Evolutionary conservation across 1,140 invertebrate species (phyloP).

Genomic region (Heliconius himera): DNA sequence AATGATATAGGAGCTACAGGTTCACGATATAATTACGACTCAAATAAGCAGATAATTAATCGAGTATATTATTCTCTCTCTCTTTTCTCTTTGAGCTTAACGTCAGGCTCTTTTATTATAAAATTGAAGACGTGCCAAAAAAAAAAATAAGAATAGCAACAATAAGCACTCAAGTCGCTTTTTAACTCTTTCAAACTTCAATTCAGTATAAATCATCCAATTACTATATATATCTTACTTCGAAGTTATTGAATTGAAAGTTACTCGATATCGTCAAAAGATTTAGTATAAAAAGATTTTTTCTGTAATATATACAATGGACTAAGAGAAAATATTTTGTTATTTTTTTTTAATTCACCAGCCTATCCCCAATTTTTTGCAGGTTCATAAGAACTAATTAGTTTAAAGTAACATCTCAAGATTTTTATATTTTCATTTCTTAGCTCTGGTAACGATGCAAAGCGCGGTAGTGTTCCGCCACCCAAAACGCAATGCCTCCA

Average conservation of each 20-base stretch:
- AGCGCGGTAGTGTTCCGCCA: too few species aligned
- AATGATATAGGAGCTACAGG: too few species aligned
- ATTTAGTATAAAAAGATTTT: neutral
- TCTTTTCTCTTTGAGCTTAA: too few species aligned
- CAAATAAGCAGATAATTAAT: too few species aligned
- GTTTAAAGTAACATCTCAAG: too few species aligned
- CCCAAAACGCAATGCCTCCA: too few species aligned
- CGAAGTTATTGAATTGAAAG: neutral
- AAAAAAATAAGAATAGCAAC: neutral
- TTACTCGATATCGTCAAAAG: neutral
- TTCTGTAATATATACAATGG: neutral
- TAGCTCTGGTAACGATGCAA: too few species aligned
- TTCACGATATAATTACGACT: too few species aligned
- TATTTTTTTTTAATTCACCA: neutral
- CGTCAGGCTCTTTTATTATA: neutral
- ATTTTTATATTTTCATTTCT: too few species aligned
- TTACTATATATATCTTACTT: neutral
- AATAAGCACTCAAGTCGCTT: neutral
- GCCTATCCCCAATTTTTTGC: too few species aligned
- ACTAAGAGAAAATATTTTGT: neutral
- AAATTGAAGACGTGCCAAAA: neutral
- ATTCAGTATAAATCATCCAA: conserved; percentile 8
- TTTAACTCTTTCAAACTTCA: neutral
- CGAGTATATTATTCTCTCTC: too few species aligned
- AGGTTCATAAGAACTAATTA: too few species aligned